These are phyloP conservation scores for Centruroides sculpturatus DNA, from an alignment of 1,140 invertebrate genomes.

Conservation along the genomic window DNA sequence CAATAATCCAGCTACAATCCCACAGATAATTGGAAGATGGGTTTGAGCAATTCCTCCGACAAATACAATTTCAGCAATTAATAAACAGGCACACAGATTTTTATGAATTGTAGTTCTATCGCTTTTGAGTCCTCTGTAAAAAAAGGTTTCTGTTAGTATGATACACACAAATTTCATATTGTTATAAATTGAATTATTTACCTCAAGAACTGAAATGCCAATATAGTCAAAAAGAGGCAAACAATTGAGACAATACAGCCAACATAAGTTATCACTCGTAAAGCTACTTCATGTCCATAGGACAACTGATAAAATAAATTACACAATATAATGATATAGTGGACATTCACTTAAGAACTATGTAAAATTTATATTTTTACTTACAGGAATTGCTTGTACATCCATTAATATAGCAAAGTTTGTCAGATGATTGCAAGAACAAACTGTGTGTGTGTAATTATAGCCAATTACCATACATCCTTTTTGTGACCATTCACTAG, in stretches of 20 bases:
- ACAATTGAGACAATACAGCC: constrained; percentile 74
- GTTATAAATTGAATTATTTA: constrained; percentile 3
- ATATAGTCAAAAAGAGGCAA: constrained; percentile 60
- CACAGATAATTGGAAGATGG: constrained; percentile 69
- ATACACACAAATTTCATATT: not conserved
- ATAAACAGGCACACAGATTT: constrained; percentile 46
- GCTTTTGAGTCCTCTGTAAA: constrained; percentile 12
- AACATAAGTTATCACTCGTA: constrained; percentile 67
- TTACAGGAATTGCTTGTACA: constrained; percentile 19
- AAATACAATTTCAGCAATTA: constrained; percentile 85
- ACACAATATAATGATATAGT: too few relatives aligned
- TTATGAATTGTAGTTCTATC: constrained; percentile 29
- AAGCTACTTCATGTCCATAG: constrained; percentile 33
- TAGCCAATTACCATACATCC: constrained; percentile 67
- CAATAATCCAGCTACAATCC: constrained; percentile 73
- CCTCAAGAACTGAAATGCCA: constrained; percentile 51
- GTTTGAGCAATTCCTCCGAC: constrained; percentile 79
- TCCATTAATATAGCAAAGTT: constrained; percentile 91
- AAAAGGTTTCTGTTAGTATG: not conserved
- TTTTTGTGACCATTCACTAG: constrained; percentile 75
- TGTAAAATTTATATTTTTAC: too few relatives aligned
- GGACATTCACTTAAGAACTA: too few relatives aligned
- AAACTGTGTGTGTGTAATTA: constrained; percentile 77
- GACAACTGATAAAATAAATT: too few relatives aligned
- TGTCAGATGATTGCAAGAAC: constrained; percentile 88